Conservation (phyloP, 2,888 invertebrate species). For the Siphonodentalium dalli region DNA sequence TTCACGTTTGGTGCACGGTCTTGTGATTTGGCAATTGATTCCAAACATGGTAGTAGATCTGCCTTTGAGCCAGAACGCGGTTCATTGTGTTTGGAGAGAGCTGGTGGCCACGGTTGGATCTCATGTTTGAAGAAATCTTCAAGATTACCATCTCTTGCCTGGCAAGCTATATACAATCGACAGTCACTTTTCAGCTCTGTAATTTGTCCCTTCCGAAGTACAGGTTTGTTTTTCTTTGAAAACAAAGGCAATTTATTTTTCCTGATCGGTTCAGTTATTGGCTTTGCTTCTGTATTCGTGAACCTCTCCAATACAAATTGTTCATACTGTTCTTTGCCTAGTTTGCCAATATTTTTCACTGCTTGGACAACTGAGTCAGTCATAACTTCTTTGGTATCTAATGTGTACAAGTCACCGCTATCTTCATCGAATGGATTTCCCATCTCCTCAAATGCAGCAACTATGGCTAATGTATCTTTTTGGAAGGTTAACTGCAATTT, state of each 20-base stretch:
- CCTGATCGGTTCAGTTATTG: neutral
- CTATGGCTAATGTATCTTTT: neutral
- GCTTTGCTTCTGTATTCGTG: neutral
- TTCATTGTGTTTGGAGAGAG: too few species aligned
- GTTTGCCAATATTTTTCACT: neutral
- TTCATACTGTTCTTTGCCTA: slow-evolving; percentile 4
- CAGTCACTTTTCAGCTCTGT: too few species aligned
- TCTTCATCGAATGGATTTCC: slow-evolving; percentile 12
- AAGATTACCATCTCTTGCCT: too few species aligned
- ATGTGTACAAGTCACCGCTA: slow-evolving; percentile 3
- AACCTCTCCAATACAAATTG: slow-evolving; percentile 1
- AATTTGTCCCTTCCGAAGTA: too few species aligned
- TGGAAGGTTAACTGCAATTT: neutral
- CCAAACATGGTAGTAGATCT: too few species aligned
- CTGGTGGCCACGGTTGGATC: too few species aligned
- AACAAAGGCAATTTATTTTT: slow-evolving; percentile 8
- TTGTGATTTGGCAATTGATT: too few species aligned
- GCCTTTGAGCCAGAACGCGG: too few species aligned
- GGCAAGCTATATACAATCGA: too few species aligned
- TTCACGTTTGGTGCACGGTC: too few species aligned
- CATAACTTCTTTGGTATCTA: slow-evolving; percentile 3
- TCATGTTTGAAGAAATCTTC: too few species aligned
- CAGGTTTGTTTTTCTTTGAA: neutral
- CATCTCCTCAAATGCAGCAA: slow-evolving; percentile 1
- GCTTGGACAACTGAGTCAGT: neutral